These are phyloP conservation scores for Acanthosoma haemorrhoidale DNA, from an alignment of 2,888 invertebrate genomes.

Conservation along the genomic window DNA sequence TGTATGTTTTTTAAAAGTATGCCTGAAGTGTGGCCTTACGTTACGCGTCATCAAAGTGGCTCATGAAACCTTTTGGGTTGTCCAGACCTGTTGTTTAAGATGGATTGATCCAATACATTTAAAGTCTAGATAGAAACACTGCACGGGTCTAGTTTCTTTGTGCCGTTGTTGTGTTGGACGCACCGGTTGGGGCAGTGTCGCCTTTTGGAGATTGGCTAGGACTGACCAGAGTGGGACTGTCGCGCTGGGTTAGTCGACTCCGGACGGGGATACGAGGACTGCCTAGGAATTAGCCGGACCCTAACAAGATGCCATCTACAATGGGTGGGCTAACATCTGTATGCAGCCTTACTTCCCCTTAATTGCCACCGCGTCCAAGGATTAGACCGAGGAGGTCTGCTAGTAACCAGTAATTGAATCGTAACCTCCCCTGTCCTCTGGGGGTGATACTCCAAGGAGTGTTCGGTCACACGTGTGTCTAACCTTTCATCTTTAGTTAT, in stretches of 20 bases:
- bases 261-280: conserved; percentile 29
- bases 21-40: too few relatives aligned
- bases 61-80: too few relatives aligned
- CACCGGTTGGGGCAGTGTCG: too few relatives aligned
- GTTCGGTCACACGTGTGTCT: background rate
- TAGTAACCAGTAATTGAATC: background rate
- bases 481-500: too few relatives aligned
- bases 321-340: background rate
- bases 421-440: background rate
- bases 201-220: background rate
- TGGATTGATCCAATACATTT: too few relatives aligned
- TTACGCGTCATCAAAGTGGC: too few relatives aligned
- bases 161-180: too few relatives aligned
- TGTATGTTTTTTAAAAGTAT: too few relatives aligned
- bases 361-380: too few relatives aligned
- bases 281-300: conserved; percentile 34
- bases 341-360: background rate
- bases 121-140: too few relatives aligned
- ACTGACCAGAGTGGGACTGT: background rate
- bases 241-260: conserved; percentile 1
- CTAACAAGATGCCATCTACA: conserved; percentile 28
- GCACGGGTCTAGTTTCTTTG: too few relatives aligned
- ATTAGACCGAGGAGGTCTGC: background rate
- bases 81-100: too few relatives aligned
- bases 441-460: background rate